Evolutionary conservation across 2,797 vertebrate genomes (phyloP), one percentile per base, ranked within the genome.

Genomic region (Glyptemys insculpta): DNA sequence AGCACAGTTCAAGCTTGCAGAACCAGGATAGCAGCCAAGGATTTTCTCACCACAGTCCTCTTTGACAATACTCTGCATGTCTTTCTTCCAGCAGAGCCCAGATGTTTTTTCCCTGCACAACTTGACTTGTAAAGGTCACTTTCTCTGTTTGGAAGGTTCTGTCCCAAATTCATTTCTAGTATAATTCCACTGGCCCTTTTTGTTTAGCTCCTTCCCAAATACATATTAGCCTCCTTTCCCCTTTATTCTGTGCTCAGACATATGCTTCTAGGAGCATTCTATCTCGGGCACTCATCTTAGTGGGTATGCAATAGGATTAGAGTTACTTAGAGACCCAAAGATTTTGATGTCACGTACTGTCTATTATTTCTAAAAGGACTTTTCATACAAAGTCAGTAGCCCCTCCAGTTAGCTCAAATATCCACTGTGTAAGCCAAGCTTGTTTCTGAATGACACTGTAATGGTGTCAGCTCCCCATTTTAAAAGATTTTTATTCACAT

Each of bases 151-250:
- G n/a, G 65, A 78, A 80, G 19, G 1, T 53, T 91, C 16, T 91
- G 81, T 78, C 8, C 15, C 54, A 72, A 72, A 88, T 92, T 85
- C 52, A 53, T 76, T 44, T 31, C 3, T 29, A 50, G 0, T 49
- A 23, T 85, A 53, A 91, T 88, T 91, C 88, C 62, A 76, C 74
- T 91, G 93, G 12, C 3, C 2, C 29, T 83, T 81, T 92, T 15
- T 83, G 44, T 29, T 89, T 90, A 54, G 12, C 52, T 95, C 85
- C 31, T 92, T 29, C n/a, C 37, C 74, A 76, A 81, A 65, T 72
- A 9, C 6, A 5, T 41, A 11, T 68, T 79, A 72, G 18, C 81
- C n/a, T 72, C n/a, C 8, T 57, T 65, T 68, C 5, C 0, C 14
- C 78, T 85, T 6, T 25, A 4, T 1, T 5, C 4, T 87, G 1